A percentile compares a stretch with the other conserved stretches of the same genome.
These are phyloP conservation scores for Euzetes globulus DNA, from an alignment of 2,888 invertebrate genomes.

Conservation along the genomic window DNA sequence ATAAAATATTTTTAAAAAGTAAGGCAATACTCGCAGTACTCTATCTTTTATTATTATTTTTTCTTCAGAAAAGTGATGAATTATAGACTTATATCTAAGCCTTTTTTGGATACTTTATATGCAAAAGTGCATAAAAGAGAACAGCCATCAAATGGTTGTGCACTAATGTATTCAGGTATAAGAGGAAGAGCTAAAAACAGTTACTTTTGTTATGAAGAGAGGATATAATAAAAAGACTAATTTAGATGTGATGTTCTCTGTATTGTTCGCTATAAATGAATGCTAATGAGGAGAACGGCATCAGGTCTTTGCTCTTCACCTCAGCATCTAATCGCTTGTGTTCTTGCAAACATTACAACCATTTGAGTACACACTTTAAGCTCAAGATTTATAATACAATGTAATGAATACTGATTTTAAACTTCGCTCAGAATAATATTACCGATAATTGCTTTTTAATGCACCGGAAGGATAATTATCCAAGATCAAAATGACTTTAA, in stretches of 20 bases:
- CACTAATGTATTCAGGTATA: neutral
- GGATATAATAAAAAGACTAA: conserved; percentile 11
- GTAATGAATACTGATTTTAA: too few relatives aligned
- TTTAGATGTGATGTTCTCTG: conserved; percentile 7
- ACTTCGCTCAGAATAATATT: too few relatives aligned
- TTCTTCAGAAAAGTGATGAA: neutral
- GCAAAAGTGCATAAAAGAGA: neutral
- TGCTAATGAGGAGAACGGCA: conserved; percentile 11
- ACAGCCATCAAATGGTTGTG: conserved; percentile 6
- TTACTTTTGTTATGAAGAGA: neutral
- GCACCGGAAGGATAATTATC: too few relatives aligned
- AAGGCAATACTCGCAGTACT: neutral
- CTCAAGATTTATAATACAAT: too few relatives aligned
- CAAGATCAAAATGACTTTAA: too few relatives aligned
- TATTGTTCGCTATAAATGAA: conserved; percentile 1
- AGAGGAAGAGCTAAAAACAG: neutral
- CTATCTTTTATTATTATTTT: neutral
- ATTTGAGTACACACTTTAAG: too few relatives aligned
- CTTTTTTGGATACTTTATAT: neutral
- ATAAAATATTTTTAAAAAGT: neutral
- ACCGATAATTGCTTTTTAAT: too few relatives aligned
- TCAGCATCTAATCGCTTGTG: neutral
- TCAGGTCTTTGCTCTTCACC: neutral
- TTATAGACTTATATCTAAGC: conserved; percentile 10
- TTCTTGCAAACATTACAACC: neutral